Conservation (phyloP, 2,888 invertebrate genomes). For the Tipula confusa region DNA sequence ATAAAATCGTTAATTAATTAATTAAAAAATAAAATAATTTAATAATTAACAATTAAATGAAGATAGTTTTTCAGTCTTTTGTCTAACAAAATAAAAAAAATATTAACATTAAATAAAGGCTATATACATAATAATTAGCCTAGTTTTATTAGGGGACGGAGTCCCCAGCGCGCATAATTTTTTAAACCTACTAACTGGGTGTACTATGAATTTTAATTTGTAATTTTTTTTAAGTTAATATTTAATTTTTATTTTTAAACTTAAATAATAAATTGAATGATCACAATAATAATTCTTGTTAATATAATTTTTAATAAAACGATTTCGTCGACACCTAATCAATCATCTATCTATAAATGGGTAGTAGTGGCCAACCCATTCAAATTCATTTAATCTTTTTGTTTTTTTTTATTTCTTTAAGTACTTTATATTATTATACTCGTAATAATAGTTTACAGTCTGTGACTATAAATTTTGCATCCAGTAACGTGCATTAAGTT, state of each 20-base stretch:
- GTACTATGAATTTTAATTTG: background rate
- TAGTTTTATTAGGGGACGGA: background rate
- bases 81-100: background rate
- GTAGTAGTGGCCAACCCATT: background rate
- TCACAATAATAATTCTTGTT: background rate
- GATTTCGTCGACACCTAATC: background rate
- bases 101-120: background rate
- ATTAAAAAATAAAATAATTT: background rate
- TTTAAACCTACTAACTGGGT: background rate
- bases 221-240: background rate
- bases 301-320: background rate
- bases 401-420: background rate
- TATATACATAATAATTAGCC: background rate
- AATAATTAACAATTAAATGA: background rate
- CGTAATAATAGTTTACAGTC: background rate
- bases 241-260: background rate
- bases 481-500: background rate
- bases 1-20: background rate
- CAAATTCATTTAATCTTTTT: background rate
- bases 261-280: slow-evolving; percentile 12
- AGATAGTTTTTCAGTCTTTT: slow-evolving; percentile 20
- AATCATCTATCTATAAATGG: background rate
- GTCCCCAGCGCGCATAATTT: background rate
- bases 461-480: slow-evolving; percentile 25
- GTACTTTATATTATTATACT: background rate